Evolutionary conservation across 2,113 vertebrate species (phyloP), one percentile per base, ranked within the genome.

Genomic region (Rousettus leschenaultii): DNA sequence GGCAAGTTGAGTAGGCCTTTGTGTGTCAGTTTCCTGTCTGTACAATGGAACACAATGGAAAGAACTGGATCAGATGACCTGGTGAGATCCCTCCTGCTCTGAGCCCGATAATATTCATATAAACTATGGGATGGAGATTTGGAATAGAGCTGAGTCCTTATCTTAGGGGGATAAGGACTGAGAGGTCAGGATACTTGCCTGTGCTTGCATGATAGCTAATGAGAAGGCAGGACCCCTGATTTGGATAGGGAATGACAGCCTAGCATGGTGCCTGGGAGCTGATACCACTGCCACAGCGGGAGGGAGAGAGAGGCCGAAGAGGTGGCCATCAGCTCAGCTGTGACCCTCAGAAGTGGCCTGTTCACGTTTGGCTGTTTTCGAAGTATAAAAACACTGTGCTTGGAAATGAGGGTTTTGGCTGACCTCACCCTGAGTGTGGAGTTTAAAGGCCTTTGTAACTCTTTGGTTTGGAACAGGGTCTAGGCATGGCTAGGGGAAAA

Each of bases 371-470:
- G 78, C 63, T 95, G 88, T 95, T 96, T 74, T 90, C 78, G 71
- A 74, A 98, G 97, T 86, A 79, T 94, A 85, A 97, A 97, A 97
- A 13, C 89, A 61, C 91, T 73, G 45, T 16, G 6, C 82, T 1
- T 97, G 94, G 98, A 98, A 97, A 91, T 92, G 84, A 33, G 66
- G 96, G 84, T 97, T 89, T 97, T 98, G 98, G 97, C 97, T 96
- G 97, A 98, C 98, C 96, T 97, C 82, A 74, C 61, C 71, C 93
- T 55, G 0, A 92, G 38, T 1, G 35, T 96, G 95, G 95, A 12
- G 94, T 97, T 96, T 30, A 93, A 97, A 89, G 96, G 97, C 93
- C 96, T 97, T 96, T 97, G 97, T 98, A 97, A 96, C 77, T 93
- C 91, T 97, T 95, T 91, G 97, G 95, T 97, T 96, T 98, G 98